Base-by-base conservation (phyloP, 2,113 vertebrate genomes). In the Jacana jacana region DNA sequence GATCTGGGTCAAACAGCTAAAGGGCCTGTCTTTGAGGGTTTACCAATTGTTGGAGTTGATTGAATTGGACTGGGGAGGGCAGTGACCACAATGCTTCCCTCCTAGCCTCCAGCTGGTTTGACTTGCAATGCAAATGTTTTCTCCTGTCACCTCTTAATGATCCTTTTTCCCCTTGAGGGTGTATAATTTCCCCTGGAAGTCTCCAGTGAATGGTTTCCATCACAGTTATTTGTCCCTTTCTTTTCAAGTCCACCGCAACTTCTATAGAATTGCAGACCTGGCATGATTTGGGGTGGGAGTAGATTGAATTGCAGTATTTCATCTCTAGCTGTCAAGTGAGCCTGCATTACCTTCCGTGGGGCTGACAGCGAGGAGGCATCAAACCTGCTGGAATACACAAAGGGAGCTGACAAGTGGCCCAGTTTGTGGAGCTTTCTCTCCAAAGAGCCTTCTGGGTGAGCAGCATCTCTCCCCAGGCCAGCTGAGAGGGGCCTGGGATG, bases 71-170 rank as follows among this genome's bases (percentile, higher is more conserved):
- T 92, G 77, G 91, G 77, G 91, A 96, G 96, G 94, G 93, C 96
- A 95, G 89, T 91, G 96, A 95, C 91, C 94, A 95, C 77, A 89
- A 65, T 87, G 91, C 93, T 93, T 92, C 86, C 89, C 81, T 81
- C 81, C 81, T 18, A 25, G 93, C 81, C 89, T 95, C 94, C 94
- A 96, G 96, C 96, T 97, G 96, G 65, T 95, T 87, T 85, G 88
- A 93, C 96, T 96, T 93, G 92, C 93, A 82, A 94, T 95, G 93
- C 95, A 92, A 96, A 93, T 95, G 86, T 93, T 95, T 96, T 94
- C 92, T 96, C 81, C 95, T 75, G 37, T 95, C 96, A 93, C 91
- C 91, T 94, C 86, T 71, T 94, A 96, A 92, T 24, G 96, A 95
- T 94, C 88, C 58, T 66, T 93, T 84, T 27, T 91, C 92, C 93